Base-by-base conservation (phyloP, 1,140 invertebrate species). In the Achatina immaculata region DNA sequence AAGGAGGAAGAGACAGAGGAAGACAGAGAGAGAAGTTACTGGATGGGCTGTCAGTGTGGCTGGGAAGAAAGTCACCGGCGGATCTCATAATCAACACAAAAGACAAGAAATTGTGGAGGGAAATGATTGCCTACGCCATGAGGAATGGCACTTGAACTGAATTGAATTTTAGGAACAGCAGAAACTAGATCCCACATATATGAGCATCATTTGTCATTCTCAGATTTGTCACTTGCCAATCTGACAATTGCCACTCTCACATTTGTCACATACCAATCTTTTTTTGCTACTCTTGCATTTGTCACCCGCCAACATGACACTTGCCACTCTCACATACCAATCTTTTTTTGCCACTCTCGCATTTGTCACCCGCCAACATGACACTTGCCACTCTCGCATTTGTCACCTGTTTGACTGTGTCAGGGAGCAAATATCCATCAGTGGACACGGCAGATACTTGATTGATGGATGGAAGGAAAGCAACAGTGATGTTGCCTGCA, bases 381-480 rank as follows among this genome's bases (percentile, higher is more conserved):
- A 7, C 36, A 36, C n/a, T 40, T 14, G 11, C 24, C 6, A 69
- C 11, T 28, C 24, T 11, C n/a, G 34, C 65, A 68, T 14, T 16
- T 40, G 62, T 80, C 82, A 89, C 89, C 87, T 88, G 81, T 42
- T 89, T 92, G 21, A 95, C 84, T 81, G 90, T 87, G 9, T 93
- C 91, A 19, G 92, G 82, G 81, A 93, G 91, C 81, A 95, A 91
- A 80, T 92, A 93, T 36, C 95, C 95, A 40, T 93, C 92, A 83
- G 94, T 93, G 74, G 93, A 93, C 71, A 95, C 93, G 86, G 94
- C 93, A 36, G 94, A 93, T 28, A 95, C 90, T 91, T 95, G 95
- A 84, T 94, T 92, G 73, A 95, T 92, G 75, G 93, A 93, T n/a
- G 94, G 92, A 83, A 95, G 90, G 83, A 93, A 93, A 43, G 94